Base-by-base conservation (phyloP, 2,888 invertebrate species). In the Platypus cylindrus region DNA sequence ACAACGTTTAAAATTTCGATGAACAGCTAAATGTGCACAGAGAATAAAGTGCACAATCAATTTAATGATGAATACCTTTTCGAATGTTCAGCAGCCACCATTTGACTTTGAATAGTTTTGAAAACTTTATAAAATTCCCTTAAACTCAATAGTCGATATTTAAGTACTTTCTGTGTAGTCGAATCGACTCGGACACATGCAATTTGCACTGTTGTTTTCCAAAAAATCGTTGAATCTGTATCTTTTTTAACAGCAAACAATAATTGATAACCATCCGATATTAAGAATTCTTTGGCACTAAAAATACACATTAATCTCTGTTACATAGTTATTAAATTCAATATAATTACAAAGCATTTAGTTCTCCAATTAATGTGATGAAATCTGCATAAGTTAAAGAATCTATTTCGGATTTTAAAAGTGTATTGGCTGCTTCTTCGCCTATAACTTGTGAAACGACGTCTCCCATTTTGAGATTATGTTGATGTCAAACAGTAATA, bases 161-260 rank as follows among this genome's bases (percentile, higher is more conserved):
- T 69, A 38, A 71, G 70, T 17, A 76, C 65, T 49, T 66, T 60
- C 30, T 65, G 59, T 3, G 66, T 66, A 13, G 48, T 47, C 1
- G 68, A 64, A 51, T 74, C 66, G 17, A 73, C 58, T 60, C 71
- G 71, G n/a, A 73, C 65, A 48, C 74, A 75, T 17, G 70, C 72
- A 45, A 80, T 71, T 53, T 71, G 65, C 1, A 78, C 71, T 1
- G 74, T 75, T 1, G 73, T 74, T 53, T 76, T 78, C 80, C 80
- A 80, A 20, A 78, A 60, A 15, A 76, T 52, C 1, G 74, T 67
- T 0, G 68, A 62, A 51, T 77, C 76, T 3, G 73, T 70, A 3
- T 75, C 76, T 43, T 67, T 68, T 51, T 75, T 73, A 2, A 79
- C 66, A 28, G 71, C 68, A 60, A 79, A 79, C 23, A 75, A 56